phyloP scores from a whole-genome alignment of 2,888 invertebrate species.

The Theodoxus fluviatilis region DNA sequence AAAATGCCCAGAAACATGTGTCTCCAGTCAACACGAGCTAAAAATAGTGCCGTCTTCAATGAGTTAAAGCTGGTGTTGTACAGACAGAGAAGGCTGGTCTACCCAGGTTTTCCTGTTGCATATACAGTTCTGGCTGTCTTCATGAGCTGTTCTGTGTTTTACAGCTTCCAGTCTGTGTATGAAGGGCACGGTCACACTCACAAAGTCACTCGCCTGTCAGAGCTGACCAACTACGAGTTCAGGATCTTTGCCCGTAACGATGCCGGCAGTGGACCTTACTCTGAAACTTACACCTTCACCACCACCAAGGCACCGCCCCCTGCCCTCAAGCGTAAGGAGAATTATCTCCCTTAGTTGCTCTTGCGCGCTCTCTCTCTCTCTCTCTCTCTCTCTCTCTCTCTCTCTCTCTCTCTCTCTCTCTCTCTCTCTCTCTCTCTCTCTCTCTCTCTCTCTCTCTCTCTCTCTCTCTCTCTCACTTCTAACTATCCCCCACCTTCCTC shows the following conservation, averaged over 20 bases:
- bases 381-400: not conserved
- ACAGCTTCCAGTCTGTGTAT: constrained; percentile 70
- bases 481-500: too few relatives aligned
- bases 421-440: not conserved
- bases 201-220: constrained; percentile 84
- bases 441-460: not conserved
- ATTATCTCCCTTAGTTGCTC: not conserved
- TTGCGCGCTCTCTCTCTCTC: not conserved
- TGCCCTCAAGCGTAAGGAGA: constrained; percentile 73
- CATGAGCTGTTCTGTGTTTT: too few relatives aligned
- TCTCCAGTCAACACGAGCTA: too few relatives aligned
- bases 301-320: constrained; percentile 84
- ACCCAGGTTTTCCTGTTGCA: too few relatives aligned
- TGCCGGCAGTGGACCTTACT: constrained; percentile 84
- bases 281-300: constrained; percentile 74
- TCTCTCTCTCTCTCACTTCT: too few relatives aligned
- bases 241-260: constrained; percentile 85
- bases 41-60: too few relatives aligned
- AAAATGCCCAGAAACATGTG: too few relatives aligned
- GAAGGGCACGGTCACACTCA: constrained; percentile 80
- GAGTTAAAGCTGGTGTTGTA: too few relatives aligned
- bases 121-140: too few relatives aligned
- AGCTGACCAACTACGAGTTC: constrained; percentile 83
- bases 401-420: too few relatives aligned
- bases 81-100: too few relatives aligned